phyloP scores from a whole-genome alignment of 2,888 invertebrate genomes.

The Caenorhabditis imperialis region DNA sequence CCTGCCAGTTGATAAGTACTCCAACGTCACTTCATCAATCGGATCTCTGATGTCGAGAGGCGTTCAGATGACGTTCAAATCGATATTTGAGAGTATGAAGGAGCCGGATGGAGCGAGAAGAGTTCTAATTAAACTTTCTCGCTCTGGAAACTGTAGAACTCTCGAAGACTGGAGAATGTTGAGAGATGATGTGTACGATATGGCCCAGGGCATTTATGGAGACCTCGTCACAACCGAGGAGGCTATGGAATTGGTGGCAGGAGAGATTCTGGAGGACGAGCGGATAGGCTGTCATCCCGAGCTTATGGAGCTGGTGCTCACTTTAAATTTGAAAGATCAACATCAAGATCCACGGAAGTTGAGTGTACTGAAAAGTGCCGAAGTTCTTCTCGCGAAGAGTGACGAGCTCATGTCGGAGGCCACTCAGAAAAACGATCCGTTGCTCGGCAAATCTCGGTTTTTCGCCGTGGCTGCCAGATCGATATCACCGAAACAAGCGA shows the following conservation, averaged over 20 bases:
- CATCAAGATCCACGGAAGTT: conserved; percentile 12
- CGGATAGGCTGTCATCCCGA: conserved; percentile 38
- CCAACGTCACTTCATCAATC: conserved; percentile 54
- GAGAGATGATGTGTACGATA: conserved; percentile 54
- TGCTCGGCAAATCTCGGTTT: conserved; percentile 51
- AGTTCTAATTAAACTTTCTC: conserved; percentile 51
- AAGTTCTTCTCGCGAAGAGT: conserved; percentile 56
- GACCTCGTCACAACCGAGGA: conserved; percentile 59
- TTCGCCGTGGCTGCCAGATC: conserved; percentile 43
- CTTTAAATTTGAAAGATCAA: conserved; percentile 25
- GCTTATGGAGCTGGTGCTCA: conserved; percentile 48
- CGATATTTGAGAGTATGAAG: conserved; percentile 58
- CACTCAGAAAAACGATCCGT: conserved; percentile 49
- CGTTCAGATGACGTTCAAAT: conserved; percentile 58
- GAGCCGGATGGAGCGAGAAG: conserved; percentile 54
- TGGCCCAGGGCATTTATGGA: conserved; percentile 54
- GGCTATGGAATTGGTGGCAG: conserved; percentile 60
- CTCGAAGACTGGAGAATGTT: conserved; percentile 53
- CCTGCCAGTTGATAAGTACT: conserved; percentile 34
- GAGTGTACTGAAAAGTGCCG: conserved; percentile 36
- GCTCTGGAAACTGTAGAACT: conserved; percentile 44
- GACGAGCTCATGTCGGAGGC: conserved; percentile 60
- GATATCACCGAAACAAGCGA: conserved; percentile 48
- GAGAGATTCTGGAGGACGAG: conserved; percentile 55
- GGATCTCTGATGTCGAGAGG: conserved; percentile 50